Percentiles rank a stretch among this genome's conserved stretches.
Evolutionary conservation across 2,797 vertebrate species (phyloP).

Genomic region (Odontamblyopus rebecca): DNA sequence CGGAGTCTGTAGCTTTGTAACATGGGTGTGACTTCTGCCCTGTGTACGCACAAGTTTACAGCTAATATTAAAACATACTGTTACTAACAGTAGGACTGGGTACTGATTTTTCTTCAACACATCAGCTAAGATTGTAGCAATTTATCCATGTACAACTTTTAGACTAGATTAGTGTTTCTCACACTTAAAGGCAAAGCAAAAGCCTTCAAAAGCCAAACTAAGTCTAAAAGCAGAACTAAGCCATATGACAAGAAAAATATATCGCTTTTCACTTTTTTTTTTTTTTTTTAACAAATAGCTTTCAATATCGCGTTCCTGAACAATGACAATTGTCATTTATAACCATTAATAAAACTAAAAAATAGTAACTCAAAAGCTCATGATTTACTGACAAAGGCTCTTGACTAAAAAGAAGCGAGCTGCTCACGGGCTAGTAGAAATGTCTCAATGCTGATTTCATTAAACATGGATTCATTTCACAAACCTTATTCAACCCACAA

Average conservation of each 20-base stretch:
- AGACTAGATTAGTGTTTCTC: background rate
- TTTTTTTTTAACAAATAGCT: too few relatives aligned
- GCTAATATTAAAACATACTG: background rate
- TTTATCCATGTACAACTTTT: background rate
- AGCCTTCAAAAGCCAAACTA: background rate
- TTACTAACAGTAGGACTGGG: background rate
- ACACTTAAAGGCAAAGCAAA: background rate
- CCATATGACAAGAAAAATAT: too few relatives aligned
- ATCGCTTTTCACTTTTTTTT: too few relatives aligned
- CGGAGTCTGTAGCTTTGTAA: background rate
- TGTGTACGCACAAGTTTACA: background rate
- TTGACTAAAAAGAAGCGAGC: too few relatives aligned
- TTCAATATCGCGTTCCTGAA: too few relatives aligned
- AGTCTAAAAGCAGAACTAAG: too few relatives aligned
- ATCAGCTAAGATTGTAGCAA: background rate
- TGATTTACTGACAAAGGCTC: too few relatives aligned
- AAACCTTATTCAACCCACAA: background rate
- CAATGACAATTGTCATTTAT: too few relatives aligned
- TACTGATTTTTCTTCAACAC: background rate
- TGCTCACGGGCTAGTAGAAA: too few relatives aligned
- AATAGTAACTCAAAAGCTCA: too few relatives aligned
- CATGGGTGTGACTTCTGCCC: background rate
- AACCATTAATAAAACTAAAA: too few relatives aligned
- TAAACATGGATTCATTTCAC: background rate
- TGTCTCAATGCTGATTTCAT: too few relatives aligned